A percentile compares a stretch with the other conserved stretches of the same genome.
These are phyloP conservation scores for Spilarctia lutea DNA, from an alignment of 2,888 invertebrate genomes.

Conservation along the genomic window DNA sequence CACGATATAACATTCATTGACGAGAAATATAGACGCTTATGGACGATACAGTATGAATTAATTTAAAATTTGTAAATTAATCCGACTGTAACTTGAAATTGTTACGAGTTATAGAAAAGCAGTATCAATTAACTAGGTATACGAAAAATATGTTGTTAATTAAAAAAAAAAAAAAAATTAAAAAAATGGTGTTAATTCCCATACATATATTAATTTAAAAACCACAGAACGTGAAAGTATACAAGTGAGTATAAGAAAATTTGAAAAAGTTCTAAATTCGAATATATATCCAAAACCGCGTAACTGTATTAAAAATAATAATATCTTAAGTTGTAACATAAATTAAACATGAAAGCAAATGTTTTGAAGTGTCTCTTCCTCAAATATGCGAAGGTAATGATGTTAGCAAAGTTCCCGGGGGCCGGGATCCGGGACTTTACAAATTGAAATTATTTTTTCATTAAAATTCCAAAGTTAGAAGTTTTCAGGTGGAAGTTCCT, in stretches of 20 bases:
- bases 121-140: no score
- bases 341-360: slow-evolving; percentile 61
- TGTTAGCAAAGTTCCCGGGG: slow-evolving; percentile 64
- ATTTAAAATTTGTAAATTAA: no score
- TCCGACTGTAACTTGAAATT: no score
- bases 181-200: not conserved
- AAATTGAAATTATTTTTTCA: slow-evolving; percentile 86
- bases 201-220: not conserved
- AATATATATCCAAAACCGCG: not conserved
- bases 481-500: slow-evolving; percentile 78
- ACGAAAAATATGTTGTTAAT: no score
- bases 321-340: slow-evolving; percentile 46
- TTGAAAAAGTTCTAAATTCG: not conserved
- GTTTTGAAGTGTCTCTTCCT: slow-evolving; percentile 69
- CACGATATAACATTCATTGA: no score
- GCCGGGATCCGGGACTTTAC: slow-evolving; percentile 61
- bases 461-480: slow-evolving; percentile 75
- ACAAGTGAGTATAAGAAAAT: not conserved
- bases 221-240: no score
- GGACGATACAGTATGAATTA: no score
- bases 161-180: no score
- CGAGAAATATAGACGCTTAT: no score
- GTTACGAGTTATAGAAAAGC: no score
- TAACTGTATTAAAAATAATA: slow-evolving; percentile 31
- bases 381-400: slow-evolving; percentile 80